Evolutionary conservation across 2,797 vertebrate genomes (phyloP).

Genomic region (Pseudomugil tenellus): DNA sequence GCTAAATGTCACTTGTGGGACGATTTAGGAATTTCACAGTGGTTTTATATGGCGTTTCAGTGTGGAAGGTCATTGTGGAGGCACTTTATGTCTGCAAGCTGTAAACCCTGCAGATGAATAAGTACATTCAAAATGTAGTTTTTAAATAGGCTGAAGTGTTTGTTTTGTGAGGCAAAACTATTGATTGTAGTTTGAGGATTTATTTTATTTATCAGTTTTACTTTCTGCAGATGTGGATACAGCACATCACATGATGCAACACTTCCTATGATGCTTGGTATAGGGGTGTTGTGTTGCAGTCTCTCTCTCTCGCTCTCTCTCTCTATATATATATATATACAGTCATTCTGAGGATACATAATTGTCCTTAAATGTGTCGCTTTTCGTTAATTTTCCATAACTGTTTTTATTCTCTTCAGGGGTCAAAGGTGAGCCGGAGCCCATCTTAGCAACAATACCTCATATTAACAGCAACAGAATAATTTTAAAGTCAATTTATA

Average conservation of each 20-base stretch:
- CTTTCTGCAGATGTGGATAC: neutral
- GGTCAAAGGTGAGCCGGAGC: no score
- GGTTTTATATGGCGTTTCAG: neutral
- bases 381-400: neutral
- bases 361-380: neutral
- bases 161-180: neutral
- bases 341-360: neutral
- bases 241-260: neutral
- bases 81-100: neutral
- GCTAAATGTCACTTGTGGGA: neutral
- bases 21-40: neutral
- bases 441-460: no score
- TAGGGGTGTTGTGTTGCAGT: neutral
- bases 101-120: neutral
- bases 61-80: conserved; percentile 5
- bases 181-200: neutral
- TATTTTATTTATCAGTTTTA: neutral
- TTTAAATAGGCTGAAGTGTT: neutral
- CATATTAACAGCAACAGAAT: no score
- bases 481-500: no score
- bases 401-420: neutral
- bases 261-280: neutral
- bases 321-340: no score
- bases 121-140: neutral
- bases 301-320: no score